Conservation (phyloP, 2,888 invertebrate species). For the Seira ritae region DNA sequence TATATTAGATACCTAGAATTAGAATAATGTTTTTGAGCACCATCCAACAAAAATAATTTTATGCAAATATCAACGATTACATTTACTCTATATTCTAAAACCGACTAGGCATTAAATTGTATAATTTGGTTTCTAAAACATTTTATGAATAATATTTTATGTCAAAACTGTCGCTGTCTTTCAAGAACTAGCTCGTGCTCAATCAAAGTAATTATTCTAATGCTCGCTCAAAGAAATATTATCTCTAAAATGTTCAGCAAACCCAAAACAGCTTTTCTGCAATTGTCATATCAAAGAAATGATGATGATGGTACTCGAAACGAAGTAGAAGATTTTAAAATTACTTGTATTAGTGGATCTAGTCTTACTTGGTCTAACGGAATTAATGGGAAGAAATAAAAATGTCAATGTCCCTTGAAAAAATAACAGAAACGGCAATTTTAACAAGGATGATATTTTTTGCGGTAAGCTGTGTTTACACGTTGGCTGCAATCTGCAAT, state of each 20-base stretch:
- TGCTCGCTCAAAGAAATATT: too few relatives aligned
- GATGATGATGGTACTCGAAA: conserved; percentile 25
- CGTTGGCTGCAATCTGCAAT: conserved; percentile 7
- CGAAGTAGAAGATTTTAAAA: conserved; percentile 10
- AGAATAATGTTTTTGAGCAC: too few relatives aligned
- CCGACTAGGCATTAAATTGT: too few relatives aligned
- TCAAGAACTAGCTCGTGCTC: too few relatives aligned
- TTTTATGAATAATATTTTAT: too few relatives aligned
- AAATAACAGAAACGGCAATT: conserved; percentile 27
- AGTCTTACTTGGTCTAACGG: conserved; percentile 41
- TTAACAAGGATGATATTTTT: conserved; percentile 33
- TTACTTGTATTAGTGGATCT: conserved; percentile 10
- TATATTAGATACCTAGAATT: too few relatives aligned
- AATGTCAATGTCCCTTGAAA: conserved; percentile 55
- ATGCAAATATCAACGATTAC: too few relatives aligned
- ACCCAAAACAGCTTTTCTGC: conserved; percentile 21
- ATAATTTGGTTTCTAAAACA: too few relatives aligned
- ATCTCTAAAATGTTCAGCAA: too few relatives aligned
- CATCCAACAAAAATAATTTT: too few relatives aligned
- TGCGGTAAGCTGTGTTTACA: conserved; percentile 34
- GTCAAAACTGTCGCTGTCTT: too few relatives aligned
- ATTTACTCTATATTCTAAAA: too few relatives aligned
- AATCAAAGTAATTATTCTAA: not conserved
- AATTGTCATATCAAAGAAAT: conserved; percentile 38
- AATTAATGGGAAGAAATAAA: conserved; percentile 45